Conservation (phyloP, 2,113 vertebrate species). For the Platanista minor region DNA sequence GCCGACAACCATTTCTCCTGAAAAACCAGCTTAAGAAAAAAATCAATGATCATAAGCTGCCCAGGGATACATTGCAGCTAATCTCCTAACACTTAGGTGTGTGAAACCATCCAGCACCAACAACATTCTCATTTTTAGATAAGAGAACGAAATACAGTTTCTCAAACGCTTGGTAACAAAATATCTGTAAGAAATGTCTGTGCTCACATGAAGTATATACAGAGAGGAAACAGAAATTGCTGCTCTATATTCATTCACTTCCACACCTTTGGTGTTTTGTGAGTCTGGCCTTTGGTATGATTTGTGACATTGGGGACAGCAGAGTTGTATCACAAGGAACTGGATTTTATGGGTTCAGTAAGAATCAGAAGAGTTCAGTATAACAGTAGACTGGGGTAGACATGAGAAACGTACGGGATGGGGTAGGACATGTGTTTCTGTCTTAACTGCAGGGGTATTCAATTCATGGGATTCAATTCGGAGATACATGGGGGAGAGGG, state of each 20-base stretch:
- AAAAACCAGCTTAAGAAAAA: slow-evolving; percentile 49
- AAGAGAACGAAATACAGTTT: slow-evolving; percentile 12
- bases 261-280: not conserved
- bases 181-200: not conserved
- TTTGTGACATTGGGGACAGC: not conserved
- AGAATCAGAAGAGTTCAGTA: not conserved
- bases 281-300: not conserved
- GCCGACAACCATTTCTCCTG: not conserved
- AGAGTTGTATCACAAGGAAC: not conserved
- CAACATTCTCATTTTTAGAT: slow-evolving; percentile 33
- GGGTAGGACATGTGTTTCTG: not conserved
- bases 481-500: not conserved
- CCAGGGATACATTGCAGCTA: slow-evolving; percentile 40
- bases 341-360: not conserved
- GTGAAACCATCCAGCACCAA: slow-evolving; percentile 7
- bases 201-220: not conserved
- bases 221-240: not conserved
- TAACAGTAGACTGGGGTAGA: not conserved
- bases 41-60: slow-evolving; percentile 47
- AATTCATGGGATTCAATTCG: not conserved
- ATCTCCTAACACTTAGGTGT: slow-evolving; percentile 34
- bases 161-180: slow-evolving; percentile 1
- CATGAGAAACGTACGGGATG: rapidly evolving
- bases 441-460: not conserved
- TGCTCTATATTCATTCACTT: not conserved